These are phyloP conservation scores for Hermaeophaga mercurialis DNA, from an alignment of 2,888 invertebrate genomes.

Conservation along the genomic window DNA sequence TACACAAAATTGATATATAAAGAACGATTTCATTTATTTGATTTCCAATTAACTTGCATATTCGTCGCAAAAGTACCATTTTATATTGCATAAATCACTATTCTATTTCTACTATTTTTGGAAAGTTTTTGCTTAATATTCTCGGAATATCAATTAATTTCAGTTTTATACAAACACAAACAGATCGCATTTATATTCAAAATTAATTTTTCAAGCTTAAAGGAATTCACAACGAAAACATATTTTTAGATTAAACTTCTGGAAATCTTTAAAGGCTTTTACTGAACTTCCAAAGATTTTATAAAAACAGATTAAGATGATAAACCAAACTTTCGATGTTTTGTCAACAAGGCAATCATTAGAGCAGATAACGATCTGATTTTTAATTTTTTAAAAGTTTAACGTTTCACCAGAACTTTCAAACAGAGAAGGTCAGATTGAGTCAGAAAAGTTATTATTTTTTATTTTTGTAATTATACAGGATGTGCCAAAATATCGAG, in stretches of 20 bases:
- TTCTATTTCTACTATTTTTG: too few relatives aligned
- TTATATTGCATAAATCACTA: too few relatives aligned
- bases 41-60: too few relatives aligned
- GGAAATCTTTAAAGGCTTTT: constrained; percentile 4
- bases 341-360: constrained; percentile 8
- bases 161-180: neutral
- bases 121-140: too few relatives aligned
- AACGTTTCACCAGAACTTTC: too few relatives aligned
- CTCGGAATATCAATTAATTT: neutral
- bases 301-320: constrained; percentile 17
- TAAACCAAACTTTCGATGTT: constrained; percentile 12
- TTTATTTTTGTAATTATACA: too few relatives aligned
- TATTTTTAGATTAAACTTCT: constrained; percentile 14
- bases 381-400: neutral
- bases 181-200: neutral
- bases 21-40: too few relatives aligned
- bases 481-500: too few relatives aligned
- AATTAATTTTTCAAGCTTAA: neutral
- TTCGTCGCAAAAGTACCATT: too few relatives aligned
- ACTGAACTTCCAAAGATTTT: constrained; percentile 14
- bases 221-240: neutral
- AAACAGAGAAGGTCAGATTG: too few relatives aligned
- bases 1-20: too few relatives aligned
- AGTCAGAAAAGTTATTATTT: too few relatives aligned
- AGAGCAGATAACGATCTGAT: neutral